phyloP scores from a whole-genome alignment of 2,797 vertebrate genomes.

The Spinus pinus region DNA sequence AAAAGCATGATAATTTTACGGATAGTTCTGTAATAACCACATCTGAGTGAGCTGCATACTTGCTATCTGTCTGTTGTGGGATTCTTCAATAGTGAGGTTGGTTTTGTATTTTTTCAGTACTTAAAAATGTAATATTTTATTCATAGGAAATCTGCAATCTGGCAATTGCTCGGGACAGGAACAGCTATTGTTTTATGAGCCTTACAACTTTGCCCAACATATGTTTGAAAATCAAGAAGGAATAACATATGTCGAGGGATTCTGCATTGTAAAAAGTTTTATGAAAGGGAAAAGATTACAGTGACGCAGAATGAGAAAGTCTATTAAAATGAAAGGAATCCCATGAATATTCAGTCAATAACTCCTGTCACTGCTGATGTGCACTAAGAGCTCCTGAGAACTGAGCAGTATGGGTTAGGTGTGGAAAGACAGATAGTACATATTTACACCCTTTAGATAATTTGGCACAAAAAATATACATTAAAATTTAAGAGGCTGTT shows the following conservation, averaged over 20 bases:
- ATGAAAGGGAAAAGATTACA: background rate
- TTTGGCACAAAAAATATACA: background rate
- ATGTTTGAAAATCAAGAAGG: conserved; percentile 19
- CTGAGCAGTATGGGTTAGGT: background rate
- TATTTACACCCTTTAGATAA: background rate
- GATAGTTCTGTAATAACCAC: background rate
- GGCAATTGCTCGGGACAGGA: background rate
- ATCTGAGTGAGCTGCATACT: background rate
- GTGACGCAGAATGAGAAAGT: background rate
- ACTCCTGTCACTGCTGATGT: background rate
- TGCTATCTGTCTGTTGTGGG: background rate
- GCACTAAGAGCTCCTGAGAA: background rate
- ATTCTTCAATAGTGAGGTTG: background rate
- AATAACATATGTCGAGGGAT: background rate
- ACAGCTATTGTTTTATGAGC: background rate
- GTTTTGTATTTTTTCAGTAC: background rate
- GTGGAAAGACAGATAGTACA: background rate
- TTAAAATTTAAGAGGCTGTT: conserved; percentile 5
- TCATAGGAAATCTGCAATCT: background rate
- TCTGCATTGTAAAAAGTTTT: background rate
- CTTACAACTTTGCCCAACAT: background rate
- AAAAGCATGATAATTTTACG: background rate
- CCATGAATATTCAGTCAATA: conserved; percentile 13
- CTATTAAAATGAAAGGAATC: background rate
- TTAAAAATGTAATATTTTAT: conserved; percentile 33